These are phyloP conservation scores for Mythimna pallens DNA, from an alignment of 2,888 invertebrate genomes.

Conservation along the genomic window DNA sequence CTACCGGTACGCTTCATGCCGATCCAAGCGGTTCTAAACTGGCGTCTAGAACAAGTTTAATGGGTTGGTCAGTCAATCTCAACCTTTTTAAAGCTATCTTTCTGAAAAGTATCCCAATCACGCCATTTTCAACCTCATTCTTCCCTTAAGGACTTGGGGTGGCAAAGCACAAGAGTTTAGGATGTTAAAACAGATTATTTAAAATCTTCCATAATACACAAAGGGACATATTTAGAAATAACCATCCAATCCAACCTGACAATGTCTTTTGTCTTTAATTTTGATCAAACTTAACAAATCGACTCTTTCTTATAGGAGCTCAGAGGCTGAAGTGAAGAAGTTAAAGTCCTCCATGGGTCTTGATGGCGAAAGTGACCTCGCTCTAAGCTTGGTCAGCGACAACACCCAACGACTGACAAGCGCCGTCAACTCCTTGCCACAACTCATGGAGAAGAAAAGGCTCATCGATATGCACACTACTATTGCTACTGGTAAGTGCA, in stretches of 20 bases:
- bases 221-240: too few species aligned
- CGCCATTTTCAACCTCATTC: too few species aligned
- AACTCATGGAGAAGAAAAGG: slow-evolving; percentile 98
- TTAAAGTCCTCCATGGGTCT: slow-evolving; percentile 98
- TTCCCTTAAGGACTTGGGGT: too few species aligned
- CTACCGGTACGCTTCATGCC: neutral
- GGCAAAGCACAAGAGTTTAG: too few species aligned
- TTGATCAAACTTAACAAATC: neutral
- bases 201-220: too few species aligned
- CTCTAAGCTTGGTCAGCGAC: slow-evolving; percentile 96
- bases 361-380: slow-evolving; percentile 96
- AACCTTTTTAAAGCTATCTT: neutral
- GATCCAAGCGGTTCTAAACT: neutral
- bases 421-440: slow-evolving; percentile 98
- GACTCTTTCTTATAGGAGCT: slow-evolving; percentile 84
- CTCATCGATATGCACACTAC: slow-evolving; percentile 99
- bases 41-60: neutral
- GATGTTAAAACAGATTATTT: too few species aligned
- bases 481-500: slow-evolving; percentile 94
- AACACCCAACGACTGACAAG: slow-evolving; percentile 98
- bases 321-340: slow-evolving; percentile 99
- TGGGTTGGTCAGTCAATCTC: neutral
- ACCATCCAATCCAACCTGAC: too few species aligned
- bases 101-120: neutral
- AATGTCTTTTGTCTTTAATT: neutral